These are phyloP conservation scores for Argyrosomus regius DNA, from an alignment of 2,797 vertebrate species.

Conservation along the genomic window DNA sequence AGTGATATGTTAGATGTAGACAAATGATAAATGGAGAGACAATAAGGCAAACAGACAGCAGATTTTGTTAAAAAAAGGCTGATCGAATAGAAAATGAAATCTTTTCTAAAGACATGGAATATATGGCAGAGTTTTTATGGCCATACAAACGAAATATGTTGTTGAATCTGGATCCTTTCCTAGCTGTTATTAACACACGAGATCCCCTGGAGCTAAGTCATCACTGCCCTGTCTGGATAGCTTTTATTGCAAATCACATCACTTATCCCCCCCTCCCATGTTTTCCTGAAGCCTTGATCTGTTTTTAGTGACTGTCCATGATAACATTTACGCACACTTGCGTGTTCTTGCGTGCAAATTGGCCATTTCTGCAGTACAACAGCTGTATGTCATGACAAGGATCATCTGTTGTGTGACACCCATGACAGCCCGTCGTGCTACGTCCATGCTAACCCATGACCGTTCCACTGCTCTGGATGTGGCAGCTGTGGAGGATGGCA, in stretches of 20 bases:
- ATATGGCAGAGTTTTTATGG: slow-evolving; percentile 37
- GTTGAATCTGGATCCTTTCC: slow-evolving; percentile 43
- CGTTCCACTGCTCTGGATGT: slow-evolving; percentile 46
- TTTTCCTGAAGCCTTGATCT: slow-evolving; percentile 40
- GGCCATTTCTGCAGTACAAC: slow-evolving; percentile 44
- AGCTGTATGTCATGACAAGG: slow-evolving; percentile 67
- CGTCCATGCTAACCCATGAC: slow-evolving; percentile 67
- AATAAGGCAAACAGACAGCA: not conserved
- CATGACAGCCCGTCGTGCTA: slow-evolving; percentile 48
- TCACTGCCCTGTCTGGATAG: slow-evolving; percentile 47
- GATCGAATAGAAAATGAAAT: slow-evolving; percentile 43
- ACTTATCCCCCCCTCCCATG: not conserved
- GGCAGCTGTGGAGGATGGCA: slow-evolving; percentile 63
- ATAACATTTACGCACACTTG: slow-evolving; percentile 15
- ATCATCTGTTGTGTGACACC: slow-evolving; percentile 68
- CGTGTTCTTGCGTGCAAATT: slow-evolving; percentile 36
- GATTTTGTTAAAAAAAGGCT: not conserved
- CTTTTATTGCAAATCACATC: slow-evolving; percentile 62
- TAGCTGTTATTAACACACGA: slow-evolving; percentile 47
- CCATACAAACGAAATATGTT: slow-evolving; percentile 19
- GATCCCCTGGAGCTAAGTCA: slow-evolving; percentile 50
- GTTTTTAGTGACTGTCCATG: slow-evolving; percentile 34
- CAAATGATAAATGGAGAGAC: slow-evolving; percentile 7
- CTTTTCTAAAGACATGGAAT: slow-evolving; percentile 31
- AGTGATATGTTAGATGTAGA: not conserved